Base-by-base conservation (phyloP, 2,113 vertebrate species). In the Melanocharis versteri region DNA sequence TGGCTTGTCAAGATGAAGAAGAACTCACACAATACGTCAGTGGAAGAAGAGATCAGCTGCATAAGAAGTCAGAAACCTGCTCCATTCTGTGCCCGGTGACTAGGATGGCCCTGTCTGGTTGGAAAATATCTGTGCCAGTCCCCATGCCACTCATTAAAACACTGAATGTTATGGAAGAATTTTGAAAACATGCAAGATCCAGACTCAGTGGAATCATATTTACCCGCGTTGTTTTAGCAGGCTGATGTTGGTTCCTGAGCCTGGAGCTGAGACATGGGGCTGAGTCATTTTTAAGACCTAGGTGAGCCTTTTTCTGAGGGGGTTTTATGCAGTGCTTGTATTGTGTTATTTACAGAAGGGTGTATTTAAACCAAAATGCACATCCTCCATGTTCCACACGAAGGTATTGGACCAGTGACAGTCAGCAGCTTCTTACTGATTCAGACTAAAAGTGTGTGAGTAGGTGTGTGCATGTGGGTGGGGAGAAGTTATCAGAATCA, bases 361-460 rank as follows among this genome's bases (percentile, higher is more conserved):
- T 64, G 40, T 13, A 7, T 66, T 87, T 75, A 81, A 75, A 19
- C 21, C 33, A 11, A 79, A 79, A 71, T 1, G 4, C 31, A 27
- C 30, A 62, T n/a, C 40, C 33, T 85, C 13, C 3, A 3, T 35
- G 5, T 66, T 84, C 50, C 26, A 4, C 0, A 0, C 1, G 5
- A 40, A 85, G 47, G 47, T 19, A 4, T 83, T 44, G 68, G 61
- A 39, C 19, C 56, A 48, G 17, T 79, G 54, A 24, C 44, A 76
- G 58, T 44, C 44, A 62, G 40, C 39, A 75, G 45, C 37, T 92
- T 77, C 27, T 40, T 56, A 18, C 66, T 44, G 24, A 61, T 88
- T 61, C 54, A 72, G 54, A 39, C 42, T 48, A 18, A 53, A 80
- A 80, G 60, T 26, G 30, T 85, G 27, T 47, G 26, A 87, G 64